Evolutionary conservation across 2,797 vertebrate species (phyloP).

Genomic region (Dallia pectoralis): DNA sequence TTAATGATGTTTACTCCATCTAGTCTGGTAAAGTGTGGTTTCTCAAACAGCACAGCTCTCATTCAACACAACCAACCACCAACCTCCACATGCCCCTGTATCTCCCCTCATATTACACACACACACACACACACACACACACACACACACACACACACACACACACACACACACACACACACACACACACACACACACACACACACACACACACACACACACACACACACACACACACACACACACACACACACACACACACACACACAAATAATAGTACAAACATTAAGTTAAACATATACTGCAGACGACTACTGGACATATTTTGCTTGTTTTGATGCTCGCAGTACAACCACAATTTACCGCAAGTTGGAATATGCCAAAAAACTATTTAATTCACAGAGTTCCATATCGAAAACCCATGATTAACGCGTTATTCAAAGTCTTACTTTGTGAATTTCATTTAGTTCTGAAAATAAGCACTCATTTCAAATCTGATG

Average conservation of each 20-base stretch:
- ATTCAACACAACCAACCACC: neutral
- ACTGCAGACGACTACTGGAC: too few relatives aligned
- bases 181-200: neutral
- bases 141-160: neutral
- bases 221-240: neutral
- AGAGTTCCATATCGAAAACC: too few relatives aligned
- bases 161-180: neutral
- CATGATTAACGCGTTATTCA: too few relatives aligned
- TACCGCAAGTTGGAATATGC: too few relatives aligned
- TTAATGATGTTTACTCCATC: neutral
- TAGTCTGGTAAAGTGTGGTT: conserved; percentile 26
- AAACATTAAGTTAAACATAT: too few relatives aligned
- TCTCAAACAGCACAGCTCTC: conserved; percentile 9
- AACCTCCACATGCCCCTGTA: neutral
- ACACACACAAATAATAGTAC: neutral
- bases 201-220: conserved; percentile 6
- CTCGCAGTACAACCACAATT: too few relatives aligned
- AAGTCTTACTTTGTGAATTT: too few relatives aligned
- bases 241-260: neutral
- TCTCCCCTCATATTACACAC: neutral
- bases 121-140: neutral
- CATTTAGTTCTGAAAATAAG: too few relatives aligned
- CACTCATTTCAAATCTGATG: too few relatives aligned
- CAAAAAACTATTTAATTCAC: too few relatives aligned
- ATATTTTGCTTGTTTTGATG: too few relatives aligned